phyloP scores from a whole-genome alignment of 2,113 vertebrate genomes.

The Hiodon tergisus region DNA sequence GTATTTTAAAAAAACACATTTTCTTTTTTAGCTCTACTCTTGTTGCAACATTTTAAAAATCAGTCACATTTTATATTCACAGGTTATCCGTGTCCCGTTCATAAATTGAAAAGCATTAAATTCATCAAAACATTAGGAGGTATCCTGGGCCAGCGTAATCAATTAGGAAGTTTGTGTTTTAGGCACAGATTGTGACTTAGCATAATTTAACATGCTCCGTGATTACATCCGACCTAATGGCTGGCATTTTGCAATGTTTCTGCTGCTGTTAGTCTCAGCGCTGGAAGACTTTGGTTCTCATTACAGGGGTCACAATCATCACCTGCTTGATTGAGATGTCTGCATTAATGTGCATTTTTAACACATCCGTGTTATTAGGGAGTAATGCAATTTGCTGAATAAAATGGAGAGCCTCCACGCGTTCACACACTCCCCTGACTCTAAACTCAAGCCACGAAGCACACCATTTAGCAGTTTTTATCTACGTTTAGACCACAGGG shows the following conservation, averaged over 20 bases:
- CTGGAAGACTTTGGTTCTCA: slow-evolving; percentile 25
- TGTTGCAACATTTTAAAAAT: slow-evolving; percentile 1
- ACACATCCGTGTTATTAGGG: slow-evolving; percentile 13
- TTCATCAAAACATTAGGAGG: slow-evolving; percentile 16
- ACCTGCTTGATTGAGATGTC: slow-evolving; percentile 29
- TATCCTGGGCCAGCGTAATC: slow-evolving; percentile 22
- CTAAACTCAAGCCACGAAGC: neutral
- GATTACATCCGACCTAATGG: slow-evolving; percentile 21
- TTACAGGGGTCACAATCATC: slow-evolving; percentile 27
- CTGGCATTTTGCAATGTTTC: slow-evolving; percentile 14
- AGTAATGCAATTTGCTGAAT: slow-evolving; percentile 12
- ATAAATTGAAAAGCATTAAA: slow-evolving; percentile 18
- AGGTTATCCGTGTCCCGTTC: slow-evolving; percentile 12
- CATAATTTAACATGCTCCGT: slow-evolving; percentile 34
- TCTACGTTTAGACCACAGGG: neutral
- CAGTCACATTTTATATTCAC: neutral
- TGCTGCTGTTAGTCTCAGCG: slow-evolving; percentile 20
- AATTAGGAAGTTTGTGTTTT: slow-evolving; percentile 29
- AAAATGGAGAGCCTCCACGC: neutral
- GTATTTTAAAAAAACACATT: neutral
- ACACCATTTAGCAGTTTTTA: neutral
- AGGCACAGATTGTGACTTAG: slow-evolving; percentile 31
- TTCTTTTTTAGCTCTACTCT: neutral
- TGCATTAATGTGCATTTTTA: slow-evolving; percentile 10
- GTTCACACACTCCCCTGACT: neutral